phyloP scores from a whole-genome alignment of 2,888 invertebrate species.

The Nematopogon swammerdamellus region DNA sequence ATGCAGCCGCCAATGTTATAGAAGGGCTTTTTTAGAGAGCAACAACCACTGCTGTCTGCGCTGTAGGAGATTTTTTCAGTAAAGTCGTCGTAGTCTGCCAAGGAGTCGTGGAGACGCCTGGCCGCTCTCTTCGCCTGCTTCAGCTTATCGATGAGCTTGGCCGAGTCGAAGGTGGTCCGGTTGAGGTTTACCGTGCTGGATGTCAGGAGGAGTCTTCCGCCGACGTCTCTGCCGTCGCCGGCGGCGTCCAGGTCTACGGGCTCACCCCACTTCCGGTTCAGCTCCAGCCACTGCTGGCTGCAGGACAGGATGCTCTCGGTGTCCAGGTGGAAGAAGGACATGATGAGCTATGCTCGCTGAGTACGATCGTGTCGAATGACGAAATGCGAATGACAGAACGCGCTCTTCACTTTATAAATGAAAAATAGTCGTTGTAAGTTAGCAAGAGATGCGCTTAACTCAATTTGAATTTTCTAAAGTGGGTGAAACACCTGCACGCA shows the following conservation, averaged over 20 bases:
- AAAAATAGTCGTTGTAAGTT: no score
- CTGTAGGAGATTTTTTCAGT: background rate
- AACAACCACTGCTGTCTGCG: no score
- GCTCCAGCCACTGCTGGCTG: background rate
- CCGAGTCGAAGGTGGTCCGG: background rate
- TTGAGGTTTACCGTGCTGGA: background rate
- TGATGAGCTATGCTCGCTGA: background rate
- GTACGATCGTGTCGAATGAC: no score
- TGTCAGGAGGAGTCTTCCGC: background rate
- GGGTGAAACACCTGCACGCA: no score
- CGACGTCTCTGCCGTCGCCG: background rate
- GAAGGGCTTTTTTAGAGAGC: background rate
- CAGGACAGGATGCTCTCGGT: background rate
- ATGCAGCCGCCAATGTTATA: background rate
- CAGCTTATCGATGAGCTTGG: background rate
- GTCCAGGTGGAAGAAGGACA: background rate
- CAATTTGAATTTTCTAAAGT: no score
- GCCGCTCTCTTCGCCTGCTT: background rate
- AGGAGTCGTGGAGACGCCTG: background rate
- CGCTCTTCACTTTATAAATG: no score
- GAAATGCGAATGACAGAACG: background rate
- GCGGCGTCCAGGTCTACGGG: background rate
- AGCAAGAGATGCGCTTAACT: no score
- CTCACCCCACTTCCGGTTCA: background rate
- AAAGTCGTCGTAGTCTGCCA: background rate